These are phyloP conservation scores for Leucophenga varia DNA, from an alignment of 1,140 invertebrate species.

Conservation along the genomic window DNA sequence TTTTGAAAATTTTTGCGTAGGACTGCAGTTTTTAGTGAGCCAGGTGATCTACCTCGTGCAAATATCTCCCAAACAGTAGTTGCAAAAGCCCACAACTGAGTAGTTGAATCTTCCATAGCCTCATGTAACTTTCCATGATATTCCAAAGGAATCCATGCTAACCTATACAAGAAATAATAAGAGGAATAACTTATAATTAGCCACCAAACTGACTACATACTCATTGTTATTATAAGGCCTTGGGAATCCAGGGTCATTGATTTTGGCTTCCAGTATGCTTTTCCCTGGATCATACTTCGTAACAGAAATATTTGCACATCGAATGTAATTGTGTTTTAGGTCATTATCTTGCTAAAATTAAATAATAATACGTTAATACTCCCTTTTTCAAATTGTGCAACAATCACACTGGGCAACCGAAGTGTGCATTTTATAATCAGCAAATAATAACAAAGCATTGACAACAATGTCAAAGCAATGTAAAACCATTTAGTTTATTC, in stretches of 20 bases:
- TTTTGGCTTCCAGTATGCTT: constrained; percentile 72
- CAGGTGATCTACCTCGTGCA: constrained; percentile 66
- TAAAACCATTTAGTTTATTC: no score
- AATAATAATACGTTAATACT: no score
- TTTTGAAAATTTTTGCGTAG: constrained; percentile 42
- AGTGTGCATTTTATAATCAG: no score
- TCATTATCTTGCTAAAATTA: constrained; percentile 76
- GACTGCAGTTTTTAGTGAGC: no score
- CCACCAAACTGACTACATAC: constrained; percentile 52
- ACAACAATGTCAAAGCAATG: no score
- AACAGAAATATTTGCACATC: constrained; percentile 81
- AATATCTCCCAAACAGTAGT: constrained; percentile 91
- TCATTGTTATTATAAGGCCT: constrained; percentile 60
- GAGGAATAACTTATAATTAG: constrained; percentile 40
- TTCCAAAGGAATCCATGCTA: constrained; percentile 85
- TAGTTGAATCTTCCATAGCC: constrained; percentile 64
- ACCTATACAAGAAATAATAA: constrained; percentile 58
- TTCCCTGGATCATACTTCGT: constrained; percentile 63
- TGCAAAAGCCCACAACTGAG: constrained; percentile 86
- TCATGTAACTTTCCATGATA: constrained; percentile 69
- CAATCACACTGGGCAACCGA: no score
- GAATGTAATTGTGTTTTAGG: constrained; percentile 81
- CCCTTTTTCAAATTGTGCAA: no score
- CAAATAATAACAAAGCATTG: no score
- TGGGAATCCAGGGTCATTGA: constrained; percentile 76